A percentile compares a stretch with the other conserved stretches of the same genome.
phyloP scores from a whole-genome alignment of 2,113 vertebrate genomes.

The Misgurnus mizolepis region DNA sequence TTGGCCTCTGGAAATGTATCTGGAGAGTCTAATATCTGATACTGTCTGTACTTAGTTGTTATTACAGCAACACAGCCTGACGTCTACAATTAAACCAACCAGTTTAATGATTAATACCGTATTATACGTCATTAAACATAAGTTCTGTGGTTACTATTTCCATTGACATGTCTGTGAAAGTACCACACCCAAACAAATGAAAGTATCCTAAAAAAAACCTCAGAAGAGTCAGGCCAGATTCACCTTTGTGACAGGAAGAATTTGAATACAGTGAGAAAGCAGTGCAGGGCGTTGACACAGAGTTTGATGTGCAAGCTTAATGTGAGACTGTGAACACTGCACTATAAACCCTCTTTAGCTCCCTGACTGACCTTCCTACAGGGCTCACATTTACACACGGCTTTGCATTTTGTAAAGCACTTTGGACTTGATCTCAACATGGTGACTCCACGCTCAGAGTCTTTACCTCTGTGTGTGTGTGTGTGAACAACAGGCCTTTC shows the following conservation, averaged over 20 bases:
- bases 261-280: slow-evolving; percentile 28
- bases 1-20: too few species aligned
- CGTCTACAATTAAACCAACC: too few species aligned
- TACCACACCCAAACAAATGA: slow-evolving; percentile 25
- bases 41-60: too few species aligned
- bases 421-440: too few species aligned
- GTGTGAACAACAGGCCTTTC: slow-evolving; percentile 71
- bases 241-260: not conserved
- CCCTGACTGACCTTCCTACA: slow-evolving; percentile 20
- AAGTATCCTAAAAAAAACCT: not conserved
- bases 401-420: slow-evolving; percentile 53
- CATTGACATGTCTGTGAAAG: slow-evolving; percentile 10
- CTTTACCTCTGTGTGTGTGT: slow-evolving; percentile 4
- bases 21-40: too few species aligned
- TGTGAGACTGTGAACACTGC: not conserved
- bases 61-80: too few species aligned
- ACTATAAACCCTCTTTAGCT: slow-evolving; percentile 31
- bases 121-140: too few species aligned
- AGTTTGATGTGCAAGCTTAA: not conserved
- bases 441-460: not conserved
- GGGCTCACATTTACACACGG: slow-evolving; percentile 48
- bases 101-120: too few species aligned
- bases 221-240: not conserved
- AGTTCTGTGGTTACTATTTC: not conserved
- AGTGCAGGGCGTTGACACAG: not conserved